Base-by-base conservation (phyloP, 2,113 vertebrate genomes). In the Scophthalmus maximus region DNA sequence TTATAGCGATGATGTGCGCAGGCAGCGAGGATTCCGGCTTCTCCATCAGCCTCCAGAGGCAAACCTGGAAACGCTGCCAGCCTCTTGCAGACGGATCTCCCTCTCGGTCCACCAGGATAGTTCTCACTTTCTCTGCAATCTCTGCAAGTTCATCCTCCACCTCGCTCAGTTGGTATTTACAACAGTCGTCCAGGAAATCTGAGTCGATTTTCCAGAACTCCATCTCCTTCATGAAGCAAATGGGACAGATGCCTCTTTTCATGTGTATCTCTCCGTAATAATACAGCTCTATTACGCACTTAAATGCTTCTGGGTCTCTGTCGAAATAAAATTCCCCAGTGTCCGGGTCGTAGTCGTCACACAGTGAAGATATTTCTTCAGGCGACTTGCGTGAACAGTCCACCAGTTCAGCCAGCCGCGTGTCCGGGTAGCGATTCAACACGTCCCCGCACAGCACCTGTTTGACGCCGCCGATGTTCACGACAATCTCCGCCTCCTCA, bases 191-290 rank as follows among this genome's bases (percentile, higher is more conserved):
- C 67, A 99, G 81, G 73, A 95, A 95, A 76, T 95, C 94, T 42
- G 95, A 84, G 78, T 94, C 96, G 58, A 99, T 95, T 87, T 95
- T 96, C 98, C 98, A 99, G 91, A 97, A 99, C 74, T 98, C 97
- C 96, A 99, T 97, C 83, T 99, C 98, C 66, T 95, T 96, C 92
- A 96, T 94, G 87, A 99, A 99, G 87, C 97, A 97, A 76, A 98
- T 96, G 1, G 98, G 97, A 40, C 98, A 99, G 76, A 98, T 95
- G 20, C 97, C 98, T 76, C 94, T 94, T 82, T 97, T 97, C 94
- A 99, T 97, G 78, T 99, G 98, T 22, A 99, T 95, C 89, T 98
- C 97, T 2, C 96, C 98, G 3, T 95, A 96, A 73, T 94, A 95
- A 85, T 99, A 99, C 12, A 98, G 89, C 2, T 98, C 97, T 1